phyloP scores from a whole-genome alignment of 2,888 invertebrate species.

The Agriopis aurantiaria region DNA sequence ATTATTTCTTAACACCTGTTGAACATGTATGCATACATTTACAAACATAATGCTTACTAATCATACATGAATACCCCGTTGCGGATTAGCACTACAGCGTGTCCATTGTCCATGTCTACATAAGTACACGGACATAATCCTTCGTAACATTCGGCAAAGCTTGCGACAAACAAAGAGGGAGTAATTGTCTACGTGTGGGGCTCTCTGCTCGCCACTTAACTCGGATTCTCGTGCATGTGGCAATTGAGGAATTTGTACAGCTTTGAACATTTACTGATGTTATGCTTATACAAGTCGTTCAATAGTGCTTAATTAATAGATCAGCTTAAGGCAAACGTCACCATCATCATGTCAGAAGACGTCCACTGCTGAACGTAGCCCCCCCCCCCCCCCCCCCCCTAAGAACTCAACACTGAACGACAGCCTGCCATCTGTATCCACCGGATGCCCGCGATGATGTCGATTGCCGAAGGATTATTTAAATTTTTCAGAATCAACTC shows the following conservation, averaged over 20 bases:
- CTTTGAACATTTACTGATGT: neutral
- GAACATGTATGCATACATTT: conserved; percentile 9
- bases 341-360: too few species aligned
- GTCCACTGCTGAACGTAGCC: too few species aligned
- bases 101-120: conserved; percentile 45
- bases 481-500: too few species aligned
- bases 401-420: too few species aligned
- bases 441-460: too few species aligned
- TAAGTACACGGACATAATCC: conserved; percentile 44
- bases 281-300: neutral
- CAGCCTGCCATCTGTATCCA: too few species aligned
- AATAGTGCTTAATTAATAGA: neutral
- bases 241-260: neutral
- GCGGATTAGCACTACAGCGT: conserved; percentile 45
- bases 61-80: conserved; percentile 39
- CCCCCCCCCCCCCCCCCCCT: too few species aligned
- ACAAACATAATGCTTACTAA: conserved; percentile 30
- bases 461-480: too few species aligned
- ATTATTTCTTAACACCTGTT: conserved; percentile 24
- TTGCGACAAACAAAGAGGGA: conserved; percentile 44
- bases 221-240: conserved; percentile 13
- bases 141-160: conserved; percentile 47
- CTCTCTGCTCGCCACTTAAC: conserved; percentile 11
- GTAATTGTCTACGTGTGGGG: conserved; percentile 35
- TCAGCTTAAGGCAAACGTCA: too few species aligned